Evolutionary conservation across 1,140 invertebrate genomes (phyloP).

Genomic region (Diorhabda sublineata): DNA sequence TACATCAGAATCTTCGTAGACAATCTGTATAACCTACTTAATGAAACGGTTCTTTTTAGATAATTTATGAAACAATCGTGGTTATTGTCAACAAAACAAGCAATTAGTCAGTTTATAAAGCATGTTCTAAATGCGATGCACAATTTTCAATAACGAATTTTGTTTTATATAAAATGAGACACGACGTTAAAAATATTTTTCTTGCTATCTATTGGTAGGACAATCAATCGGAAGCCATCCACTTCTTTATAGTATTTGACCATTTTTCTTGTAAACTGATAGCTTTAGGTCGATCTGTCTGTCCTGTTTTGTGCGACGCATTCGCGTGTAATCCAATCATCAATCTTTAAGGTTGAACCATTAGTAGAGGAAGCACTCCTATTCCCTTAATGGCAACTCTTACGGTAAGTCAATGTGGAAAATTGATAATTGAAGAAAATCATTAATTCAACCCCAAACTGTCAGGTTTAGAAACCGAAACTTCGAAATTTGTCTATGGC

Average conservation of each 20-base stretch:
- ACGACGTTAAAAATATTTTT: too few species aligned
- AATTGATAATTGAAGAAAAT: slow-evolving; percentile 33
- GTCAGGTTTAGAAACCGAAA: slow-evolving; percentile 15
- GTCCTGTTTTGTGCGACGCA: slow-evolving; percentile 23
- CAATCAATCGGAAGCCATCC: background rate
- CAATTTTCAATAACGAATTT: too few species aligned
- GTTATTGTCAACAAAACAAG: too few species aligned
- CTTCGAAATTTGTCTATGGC: background rate
- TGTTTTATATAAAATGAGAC: too few species aligned
- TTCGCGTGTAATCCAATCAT: slow-evolving; percentile 37
- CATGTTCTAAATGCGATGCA: too few species aligned
- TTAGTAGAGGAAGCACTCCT: slow-evolving; percentile 34
- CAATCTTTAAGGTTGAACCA: slow-evolving; percentile 35
- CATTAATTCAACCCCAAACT: slow-evolving; percentile 17
- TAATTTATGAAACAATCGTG: too few species aligned
- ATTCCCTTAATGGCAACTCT: slow-evolving; percentile 32
- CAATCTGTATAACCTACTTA: too few species aligned
- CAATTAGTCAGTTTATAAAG: too few species aligned
- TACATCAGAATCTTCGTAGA: too few species aligned
- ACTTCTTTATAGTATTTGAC: slow-evolving; percentile 12
- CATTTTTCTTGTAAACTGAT: slow-evolving; percentile 16
- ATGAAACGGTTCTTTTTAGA: too few species aligned
- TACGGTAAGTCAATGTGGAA: slow-evolving; percentile 34
- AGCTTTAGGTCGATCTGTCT: slow-evolving; percentile 11
- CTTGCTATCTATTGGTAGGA: background rate